Evolutionary conservation across 2,888 invertebrate species (phyloP).

Genomic region (Callinectes sapidus): DNA sequence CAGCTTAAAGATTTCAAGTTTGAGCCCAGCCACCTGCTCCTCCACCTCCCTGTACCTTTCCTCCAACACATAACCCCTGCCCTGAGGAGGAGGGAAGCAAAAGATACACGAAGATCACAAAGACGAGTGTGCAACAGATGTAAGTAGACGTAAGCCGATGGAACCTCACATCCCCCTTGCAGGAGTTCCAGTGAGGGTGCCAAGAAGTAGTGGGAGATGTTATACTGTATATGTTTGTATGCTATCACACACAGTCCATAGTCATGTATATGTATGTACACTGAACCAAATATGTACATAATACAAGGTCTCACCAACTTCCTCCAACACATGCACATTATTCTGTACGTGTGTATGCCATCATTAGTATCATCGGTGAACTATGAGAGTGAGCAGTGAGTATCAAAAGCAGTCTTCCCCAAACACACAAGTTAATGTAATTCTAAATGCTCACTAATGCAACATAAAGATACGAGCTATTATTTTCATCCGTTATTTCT

Average conservation of each 20-base stretch:
- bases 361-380: no score
- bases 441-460: not conserved
- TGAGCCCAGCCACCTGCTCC: conserved; percentile 76
- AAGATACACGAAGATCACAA: no score
- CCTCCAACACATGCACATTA: no score
- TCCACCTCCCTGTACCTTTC: conserved; percentile 78
- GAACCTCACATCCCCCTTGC: not conserved
- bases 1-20: conserved; percentile 66
- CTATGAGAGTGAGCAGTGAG: no score
- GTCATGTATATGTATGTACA: no score
- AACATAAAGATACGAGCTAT: not conserved
- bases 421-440: not conserved
- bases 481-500: not conserved
- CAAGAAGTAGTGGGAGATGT: no score
- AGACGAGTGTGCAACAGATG: not conserved
- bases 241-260: no score
- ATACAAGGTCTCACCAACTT: no score
- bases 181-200: no score
- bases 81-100: conserved; percentile 31
- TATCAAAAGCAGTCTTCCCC: not conserved
- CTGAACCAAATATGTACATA: no score
- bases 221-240: no score
- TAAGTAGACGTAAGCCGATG: not conserved
- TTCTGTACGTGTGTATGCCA: no score
- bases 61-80: conserved; percentile 53